Conservation (phyloP, 2,797 vertebrate species). For the Megaceryle alcyon region DNA sequence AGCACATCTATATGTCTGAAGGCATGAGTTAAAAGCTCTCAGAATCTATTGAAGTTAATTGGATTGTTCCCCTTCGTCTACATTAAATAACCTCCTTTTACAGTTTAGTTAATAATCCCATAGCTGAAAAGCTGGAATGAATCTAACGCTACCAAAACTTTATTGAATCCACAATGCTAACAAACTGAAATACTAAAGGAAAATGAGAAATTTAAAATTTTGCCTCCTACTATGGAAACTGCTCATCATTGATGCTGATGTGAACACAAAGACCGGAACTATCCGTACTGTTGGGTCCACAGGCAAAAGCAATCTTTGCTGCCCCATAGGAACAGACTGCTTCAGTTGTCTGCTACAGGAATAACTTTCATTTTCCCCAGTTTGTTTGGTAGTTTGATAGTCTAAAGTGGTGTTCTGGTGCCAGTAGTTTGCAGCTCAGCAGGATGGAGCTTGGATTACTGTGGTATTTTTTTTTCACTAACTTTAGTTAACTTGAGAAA, state of each 20-base stretch:
- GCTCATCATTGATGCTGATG: background rate
- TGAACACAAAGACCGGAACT: background rate
- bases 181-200: background rate
- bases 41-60: constrained; percentile 24
- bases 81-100: background rate
- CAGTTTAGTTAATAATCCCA: constrained; percentile 1
- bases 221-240: background rate
- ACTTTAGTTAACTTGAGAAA: background rate
- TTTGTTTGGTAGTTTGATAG: background rate
- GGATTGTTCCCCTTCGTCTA: background rate
- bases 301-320: background rate
- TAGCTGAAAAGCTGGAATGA: background rate
- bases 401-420: background rate
- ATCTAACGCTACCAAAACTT: background rate
- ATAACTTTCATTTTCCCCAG: background rate
- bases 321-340: background rate
- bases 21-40: constrained; percentile 13
- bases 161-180: background rate
- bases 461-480: background rate
- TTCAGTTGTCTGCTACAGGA: background rate
- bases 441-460: background rate
- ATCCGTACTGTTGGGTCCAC: background rate
- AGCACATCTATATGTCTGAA: background rate
- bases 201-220: background rate
- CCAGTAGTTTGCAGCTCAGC: background rate